Percentiles rank a stretch among this genome's conserved stretches.
phyloP scores from a whole-genome alignment of 2,888 invertebrate genomes.

The Dryomyza anilis region DNA sequence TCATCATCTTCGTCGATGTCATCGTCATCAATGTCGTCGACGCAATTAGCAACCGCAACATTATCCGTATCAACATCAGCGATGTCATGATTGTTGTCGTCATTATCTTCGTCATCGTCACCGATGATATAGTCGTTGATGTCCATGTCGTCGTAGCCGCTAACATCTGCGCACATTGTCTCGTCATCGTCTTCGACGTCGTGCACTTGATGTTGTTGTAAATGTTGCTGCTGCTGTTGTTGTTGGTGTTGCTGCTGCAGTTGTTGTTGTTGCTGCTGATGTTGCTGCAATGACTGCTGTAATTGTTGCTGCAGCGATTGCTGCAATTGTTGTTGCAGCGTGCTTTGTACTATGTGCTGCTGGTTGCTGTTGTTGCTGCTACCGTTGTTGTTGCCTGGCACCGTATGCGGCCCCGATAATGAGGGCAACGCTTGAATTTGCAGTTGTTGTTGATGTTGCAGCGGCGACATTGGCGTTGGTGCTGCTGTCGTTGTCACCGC shows the following conservation, averaged over 20 bases:
- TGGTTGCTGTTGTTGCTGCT: constrained; percentile 38
- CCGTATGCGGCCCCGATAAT: constrained; percentile 43
- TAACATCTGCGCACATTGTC: constrained; percentile 33
- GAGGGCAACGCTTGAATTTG: constrained; percentile 42
- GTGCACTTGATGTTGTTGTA: constrained; percentile 9
- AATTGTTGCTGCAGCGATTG: constrained; percentile 39
- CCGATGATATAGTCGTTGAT: constrained; percentile 54
- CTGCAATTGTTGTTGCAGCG: constrained; percentile 37
- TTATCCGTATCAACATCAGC: constrained; percentile 44
- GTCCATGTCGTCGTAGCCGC: constrained; percentile 53
- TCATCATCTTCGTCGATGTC: constrained; percentile 28
- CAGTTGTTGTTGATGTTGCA: constrained; percentile 38
- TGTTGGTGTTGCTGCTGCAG: constrained; percentile 27
- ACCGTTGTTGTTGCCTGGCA: constrained; percentile 33
- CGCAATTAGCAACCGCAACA: constrained; percentile 28
- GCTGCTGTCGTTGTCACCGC: constrained; percentile 36
- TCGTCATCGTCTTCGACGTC: constrained; percentile 26
- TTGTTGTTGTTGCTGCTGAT: constrained; percentile 15
- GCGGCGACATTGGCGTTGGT: constrained; percentile 34
- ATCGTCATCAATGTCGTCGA: constrained; percentile 26
- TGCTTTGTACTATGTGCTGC: constrained; percentile 32
- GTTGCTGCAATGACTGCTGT: constrained; percentile 6
- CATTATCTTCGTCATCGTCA: constrained; percentile 40
- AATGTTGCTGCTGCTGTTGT: too few relatives aligned
- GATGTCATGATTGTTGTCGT: constrained; percentile 48